Evolutionary conservation across 2,797 vertebrate genomes (phyloP).

Genomic region (Melanotaenia parkinsoni): DNA sequence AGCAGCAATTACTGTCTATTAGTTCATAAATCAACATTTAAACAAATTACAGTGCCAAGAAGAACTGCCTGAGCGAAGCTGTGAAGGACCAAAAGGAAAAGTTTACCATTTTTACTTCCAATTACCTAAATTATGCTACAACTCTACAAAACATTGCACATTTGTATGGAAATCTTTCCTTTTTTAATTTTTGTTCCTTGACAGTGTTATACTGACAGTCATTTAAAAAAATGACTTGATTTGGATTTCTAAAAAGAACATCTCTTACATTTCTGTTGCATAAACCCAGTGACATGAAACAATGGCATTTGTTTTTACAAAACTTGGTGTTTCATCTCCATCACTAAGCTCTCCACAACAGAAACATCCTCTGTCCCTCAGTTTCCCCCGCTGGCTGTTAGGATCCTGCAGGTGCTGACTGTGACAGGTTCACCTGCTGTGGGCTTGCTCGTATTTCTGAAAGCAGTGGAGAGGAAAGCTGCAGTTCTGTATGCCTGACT

Average conservation of each 20-base stretch:
- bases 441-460: slow-evolving; percentile 66
- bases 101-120: slow-evolving; percentile 28
- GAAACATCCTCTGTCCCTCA: slow-evolving; percentile 65
- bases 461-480: slow-evolving; percentile 72
- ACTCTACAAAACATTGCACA: background rate
- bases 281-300: background rate
- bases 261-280: background rate
- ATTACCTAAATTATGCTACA: background rate
- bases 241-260: background rate
- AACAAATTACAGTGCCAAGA: slow-evolving; percentile 74
- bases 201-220: background rate
- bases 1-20: slow-evolving; percentile 83
- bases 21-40: slow-evolving; percentile 85
- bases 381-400: slow-evolving; percentile 62
- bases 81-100: slow-evolving; percentile 49
- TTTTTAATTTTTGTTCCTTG: background rate
- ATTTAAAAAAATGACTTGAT: background rate
- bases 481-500: slow-evolving; percentile 65
- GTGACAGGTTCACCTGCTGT: slow-evolving; percentile 75
- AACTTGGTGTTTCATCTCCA: slow-evolving; percentile 51
- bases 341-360: slow-evolving; percentile 43
- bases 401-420: slow-evolving; percentile 67
- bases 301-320: slow-evolving; percentile 25
- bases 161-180: background rate
- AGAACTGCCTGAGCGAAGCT: slow-evolving; percentile 36